A percentile compares a stretch with the other conserved stretches of the same genome.
phyloP scores from a whole-genome alignment of 2,113 vertebrate species.

The Turdus rufiventris region DNA sequence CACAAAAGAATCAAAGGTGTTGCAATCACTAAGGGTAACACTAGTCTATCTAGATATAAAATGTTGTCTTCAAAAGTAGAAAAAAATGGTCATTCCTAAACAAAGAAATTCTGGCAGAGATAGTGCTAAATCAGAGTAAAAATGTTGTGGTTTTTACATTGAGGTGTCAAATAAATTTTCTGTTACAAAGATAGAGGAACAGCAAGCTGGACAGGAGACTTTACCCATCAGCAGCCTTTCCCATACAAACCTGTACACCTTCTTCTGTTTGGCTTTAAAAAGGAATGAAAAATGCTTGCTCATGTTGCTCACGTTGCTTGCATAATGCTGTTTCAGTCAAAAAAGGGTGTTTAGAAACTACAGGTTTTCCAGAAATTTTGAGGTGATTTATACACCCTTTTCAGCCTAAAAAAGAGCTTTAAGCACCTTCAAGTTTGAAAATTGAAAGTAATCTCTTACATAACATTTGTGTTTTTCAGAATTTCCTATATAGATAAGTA shows the following conservation, averaged over 20 bases:
- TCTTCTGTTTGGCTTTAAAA: background rate
- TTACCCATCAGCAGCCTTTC: background rate
- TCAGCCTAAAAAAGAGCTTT: background rate
- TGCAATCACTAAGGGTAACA: background rate
- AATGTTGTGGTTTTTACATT: fast-evolving
- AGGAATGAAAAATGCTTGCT: background rate
- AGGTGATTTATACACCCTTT: background rate
- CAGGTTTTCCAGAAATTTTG: background rate
- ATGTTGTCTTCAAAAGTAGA: background rate
- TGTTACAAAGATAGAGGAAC: background rate
- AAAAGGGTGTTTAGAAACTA: background rate
- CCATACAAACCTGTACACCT: background rate
- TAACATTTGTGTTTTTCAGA: background rate
- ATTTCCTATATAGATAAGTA: background rate
- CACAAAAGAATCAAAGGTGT: background rate
- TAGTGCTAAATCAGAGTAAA: background rate
- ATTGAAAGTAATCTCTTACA: background rate
- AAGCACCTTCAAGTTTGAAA: background rate
- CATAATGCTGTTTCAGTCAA: background rate
- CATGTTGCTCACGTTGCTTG: background rate
- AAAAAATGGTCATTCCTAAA: background rate
- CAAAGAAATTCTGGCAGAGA: background rate
- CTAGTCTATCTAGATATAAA: background rate
- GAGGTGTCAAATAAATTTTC: background rate
- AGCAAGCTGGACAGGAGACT: background rate